Evolutionary conservation across 2,113 vertebrate species (phyloP), one percentile per base, ranked within the genome.

Genomic region (Callorhinus ursinus): DNA sequence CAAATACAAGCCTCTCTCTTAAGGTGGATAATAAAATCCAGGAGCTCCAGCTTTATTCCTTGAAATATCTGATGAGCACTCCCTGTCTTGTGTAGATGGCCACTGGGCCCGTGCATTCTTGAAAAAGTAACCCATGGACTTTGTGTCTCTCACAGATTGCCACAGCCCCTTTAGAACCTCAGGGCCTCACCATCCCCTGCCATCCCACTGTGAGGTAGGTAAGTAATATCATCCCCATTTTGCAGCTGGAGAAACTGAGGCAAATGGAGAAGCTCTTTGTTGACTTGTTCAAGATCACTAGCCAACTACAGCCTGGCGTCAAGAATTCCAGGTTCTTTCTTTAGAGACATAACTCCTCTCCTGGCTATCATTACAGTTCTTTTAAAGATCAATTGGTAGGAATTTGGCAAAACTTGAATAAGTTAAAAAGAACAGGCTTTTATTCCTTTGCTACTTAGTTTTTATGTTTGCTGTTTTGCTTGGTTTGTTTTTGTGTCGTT

Each of bases 141-240:
- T 36, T 36, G 22, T 12, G 19, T 74, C 59, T 71, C 61, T 82
- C 82, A 71, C 69, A 90, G 55, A 85, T 46, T 28, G 36, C 80
- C 86, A 67, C 18, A 85, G 71, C 86, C 83, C 57, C 46, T 53
- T 83, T 55, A 71, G 84, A 92, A 74, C 81, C 63, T 90, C 95
- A 74, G 72, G 53, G 80, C 96, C 94, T 96, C 93, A 88, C 71
- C 67, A 91, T 72, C 53, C 72, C 92, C 93, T 85, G 91, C 83
- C 95, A 92, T 92, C 94, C 80, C 88, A 55, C 81, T 96, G 93
- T 98, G 97, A 98, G 98, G 97, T 98, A 98, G 98, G 97, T 98
- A 95, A 96, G 88, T 97, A 97, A 57, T 95, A 93, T 11, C 69
- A 92, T 95, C 95, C 92, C 81, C 97, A 96, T 91, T 97, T 96